Conservation (phyloP, 2,797 vertebrate species). For the Neosilurus mollespiculum region DNA sequence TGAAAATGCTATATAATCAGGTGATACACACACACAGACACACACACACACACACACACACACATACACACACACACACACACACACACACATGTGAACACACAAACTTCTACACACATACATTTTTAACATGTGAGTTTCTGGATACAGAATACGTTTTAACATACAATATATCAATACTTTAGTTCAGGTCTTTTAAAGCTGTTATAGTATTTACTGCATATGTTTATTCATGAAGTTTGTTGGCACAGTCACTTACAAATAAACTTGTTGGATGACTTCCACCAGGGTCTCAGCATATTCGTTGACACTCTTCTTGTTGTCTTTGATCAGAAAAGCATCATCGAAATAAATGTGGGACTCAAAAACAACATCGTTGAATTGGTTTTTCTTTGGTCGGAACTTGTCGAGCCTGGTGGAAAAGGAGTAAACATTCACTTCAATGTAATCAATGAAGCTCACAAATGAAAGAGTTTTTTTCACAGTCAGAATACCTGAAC, state of each 20-base stretch:
- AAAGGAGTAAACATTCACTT: not conserved
- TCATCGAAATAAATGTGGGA: conserved; percentile 77
- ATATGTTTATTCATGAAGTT: no score
- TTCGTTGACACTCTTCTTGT: conserved; percentile 65
- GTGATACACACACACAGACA: conserved; percentile 2
- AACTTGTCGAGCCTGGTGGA: conserved; percentile 76
- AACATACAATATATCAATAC: no score
- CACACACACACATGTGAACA: not conserved
- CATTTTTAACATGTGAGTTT: no score
- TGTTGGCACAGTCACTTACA: conserved; percentile 57
- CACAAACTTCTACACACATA: no score
- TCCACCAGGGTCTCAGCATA: conserved; percentile 70
- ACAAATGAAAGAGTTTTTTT: not conserved
- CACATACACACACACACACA: conserved; percentile 7
- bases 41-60: not conserved
- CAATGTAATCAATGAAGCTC: not conserved
- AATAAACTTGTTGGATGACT: conserved; percentile 75
- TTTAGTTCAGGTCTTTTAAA: no score
- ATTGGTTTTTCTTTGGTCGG: conserved; percentile 71
- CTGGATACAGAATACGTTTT: no score
- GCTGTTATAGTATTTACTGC: no score
- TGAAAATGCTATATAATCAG: conserved; percentile 35
- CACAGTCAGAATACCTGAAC: conserved; percentile 70
- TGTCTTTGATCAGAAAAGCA: conserved; percentile 67
- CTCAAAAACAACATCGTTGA: conserved; percentile 76